Evolutionary conservation across 2,797 vertebrate species (phyloP), one percentile per base, ranked within the genome.

Genomic region (Parotocinclus haroldoi): DNA sequence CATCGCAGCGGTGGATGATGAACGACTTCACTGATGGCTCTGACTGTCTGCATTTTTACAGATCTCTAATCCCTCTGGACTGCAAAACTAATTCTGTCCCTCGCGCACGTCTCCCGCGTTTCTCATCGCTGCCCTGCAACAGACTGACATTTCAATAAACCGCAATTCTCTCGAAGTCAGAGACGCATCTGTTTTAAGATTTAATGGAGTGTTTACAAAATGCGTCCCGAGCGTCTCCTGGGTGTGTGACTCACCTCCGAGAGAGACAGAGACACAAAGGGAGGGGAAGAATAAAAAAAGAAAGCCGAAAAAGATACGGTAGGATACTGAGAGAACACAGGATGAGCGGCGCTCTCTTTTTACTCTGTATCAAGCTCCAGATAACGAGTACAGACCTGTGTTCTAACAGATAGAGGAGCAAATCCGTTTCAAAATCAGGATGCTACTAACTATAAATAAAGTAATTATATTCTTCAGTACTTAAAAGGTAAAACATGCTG

Each of bases 221-320:
- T 7, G 40, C 40, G 40, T 11, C 10, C 10, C 40, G 40, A 42
- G 40, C 40, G 1, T 42, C 40, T 42, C 40, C 40, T 42, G 40
- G 40, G 40, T 11, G 10, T 11, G 11, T 48, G 45, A 48, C 11
- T 13, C 45, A 48, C 6, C 45, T 48, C 45, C 1, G 10, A 3
- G 16, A 63, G 60, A 56, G 9, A 48, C 7, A 12, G 57, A 66
- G 14, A 45, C 54, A 71, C 60, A 46, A 58, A 72, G 64, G 72
- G 73, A 76, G 58, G 68, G 40, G 49, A 7, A 16, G 40, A 54
- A 36, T 4, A 13, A 36, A 37, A 27, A 54, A 11, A n/a, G 27
- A 36, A 12, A 54, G 13, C 27, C 1, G 8, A 54, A 11, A 6
- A 10, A 54, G 19, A 52, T 14, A 19, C 9, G 19, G 16, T 1